These are phyloP conservation scores for Archegozetes longisetosus DNA, from an alignment of 1,140 invertebrate genomes.

Conservation along the genomic window DNA sequence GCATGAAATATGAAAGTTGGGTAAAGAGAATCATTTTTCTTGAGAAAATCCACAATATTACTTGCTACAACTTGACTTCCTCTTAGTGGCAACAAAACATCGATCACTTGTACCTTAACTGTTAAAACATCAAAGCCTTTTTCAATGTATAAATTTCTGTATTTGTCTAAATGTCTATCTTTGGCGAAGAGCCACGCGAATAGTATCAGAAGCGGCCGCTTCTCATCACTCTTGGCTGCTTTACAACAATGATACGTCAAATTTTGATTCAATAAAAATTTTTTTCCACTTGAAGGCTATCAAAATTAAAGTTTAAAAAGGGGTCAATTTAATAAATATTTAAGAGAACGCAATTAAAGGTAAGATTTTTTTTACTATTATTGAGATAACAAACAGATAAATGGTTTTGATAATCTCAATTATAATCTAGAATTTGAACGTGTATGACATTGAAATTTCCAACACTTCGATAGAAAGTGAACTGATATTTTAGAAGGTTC, in stretches of 20 bases:
- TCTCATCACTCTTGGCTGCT: background rate
- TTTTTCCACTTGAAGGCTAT: background rate
- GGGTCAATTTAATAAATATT: no score
- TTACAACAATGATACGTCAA: background rate
- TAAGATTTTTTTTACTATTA: no score
- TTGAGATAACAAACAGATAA: no score
- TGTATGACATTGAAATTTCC: no score
- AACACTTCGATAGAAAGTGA: no score
- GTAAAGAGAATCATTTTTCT: constrained; percentile 37
- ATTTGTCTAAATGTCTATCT: constrained; percentile 66
- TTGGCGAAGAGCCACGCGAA: constrained; percentile 67
- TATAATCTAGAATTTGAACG: no score
- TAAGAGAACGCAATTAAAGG: no score
- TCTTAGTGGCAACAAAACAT: constrained; percentile 60
- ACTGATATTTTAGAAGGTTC: no score
- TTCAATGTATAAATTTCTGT: constrained; percentile 57
- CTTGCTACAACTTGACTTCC: constrained; percentile 43
- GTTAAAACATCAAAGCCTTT: constrained; percentile 71
- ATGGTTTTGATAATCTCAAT: no score
- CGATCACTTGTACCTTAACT: constrained; percentile 57
- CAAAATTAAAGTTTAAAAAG: no score
- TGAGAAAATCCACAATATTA: constrained; percentile 52
- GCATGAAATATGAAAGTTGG: constrained; percentile 59
- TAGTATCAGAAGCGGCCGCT: constrained; percentile 46
- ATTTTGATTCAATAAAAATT: background rate